A percentile compares a stretch with the other conserved stretches of the same genome.
These are phyloP conservation scores for Rhynchotus rufescens DNA, from an alignment of 2,797 vertebrate species.

Conservation along the genomic window DNA sequence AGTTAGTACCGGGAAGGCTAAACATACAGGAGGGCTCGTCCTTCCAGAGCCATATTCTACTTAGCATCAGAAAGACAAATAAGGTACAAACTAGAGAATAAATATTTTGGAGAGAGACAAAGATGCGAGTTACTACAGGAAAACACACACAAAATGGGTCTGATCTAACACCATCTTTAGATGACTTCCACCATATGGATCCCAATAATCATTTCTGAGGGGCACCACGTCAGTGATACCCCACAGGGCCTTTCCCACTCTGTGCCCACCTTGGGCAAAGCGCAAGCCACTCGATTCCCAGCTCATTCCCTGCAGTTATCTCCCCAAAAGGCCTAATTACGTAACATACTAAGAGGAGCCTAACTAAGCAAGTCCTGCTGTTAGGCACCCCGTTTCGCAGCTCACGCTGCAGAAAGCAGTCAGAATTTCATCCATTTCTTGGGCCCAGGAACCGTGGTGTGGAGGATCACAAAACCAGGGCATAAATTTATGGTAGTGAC, in stretches of 20 bases:
- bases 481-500: neutral
- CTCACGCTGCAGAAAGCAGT: conserved; percentile 46
- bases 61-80: conserved; percentile 52
- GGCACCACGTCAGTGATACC: conserved; percentile 42
- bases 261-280: conserved; percentile 19
- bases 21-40: conserved; percentile 54
- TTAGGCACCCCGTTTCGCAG: conserved; percentile 49
- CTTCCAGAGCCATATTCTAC: conserved; percentile 40
- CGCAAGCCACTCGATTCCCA: neutral
- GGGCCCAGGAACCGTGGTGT: conserved; percentile 63
- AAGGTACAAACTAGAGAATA: conserved; percentile 46
- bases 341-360: conserved; percentile 58
- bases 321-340: conserved; percentile 65
- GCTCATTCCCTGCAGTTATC: neutral
- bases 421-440: conserved; percentile 61
- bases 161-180: neutral
- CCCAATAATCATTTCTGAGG: conserved; percentile 44
- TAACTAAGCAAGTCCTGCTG: conserved; percentile 63
- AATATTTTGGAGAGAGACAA: conserved; percentile 52
- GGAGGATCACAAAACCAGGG: conserved; percentile 7
- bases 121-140: conserved; percentile 2
- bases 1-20: conserved; percentile 26
- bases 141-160: neutral
- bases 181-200: conserved; percentile 41
- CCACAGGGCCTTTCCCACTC: neutral